These are phyloP conservation scores for Papilio demoleus DNA, from an alignment of 2,888 invertebrate genomes.

Conservation along the genomic window DNA sequence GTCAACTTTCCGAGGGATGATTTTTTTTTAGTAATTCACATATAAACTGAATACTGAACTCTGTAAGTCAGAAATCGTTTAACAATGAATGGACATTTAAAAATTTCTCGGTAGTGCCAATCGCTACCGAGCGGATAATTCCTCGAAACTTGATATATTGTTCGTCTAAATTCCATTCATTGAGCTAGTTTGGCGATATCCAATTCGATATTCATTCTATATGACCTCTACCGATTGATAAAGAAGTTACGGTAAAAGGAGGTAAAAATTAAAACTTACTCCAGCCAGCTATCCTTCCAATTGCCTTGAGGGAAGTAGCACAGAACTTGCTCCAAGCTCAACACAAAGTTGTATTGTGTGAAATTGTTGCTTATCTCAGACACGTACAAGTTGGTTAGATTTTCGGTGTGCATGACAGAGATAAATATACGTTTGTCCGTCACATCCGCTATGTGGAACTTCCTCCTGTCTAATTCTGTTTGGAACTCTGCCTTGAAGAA, in stretches of 20 bases:
- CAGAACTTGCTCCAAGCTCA: slow-evolving; percentile 91
- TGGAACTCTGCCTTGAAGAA: slow-evolving; percentile 91
- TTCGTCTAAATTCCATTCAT: background rate
- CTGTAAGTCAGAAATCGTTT: too few relatives aligned
- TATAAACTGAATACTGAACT: too few relatives aligned
- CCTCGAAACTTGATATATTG: background rate
- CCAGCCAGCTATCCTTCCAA: slow-evolving; percentile 92
- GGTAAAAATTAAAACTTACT: slow-evolving; percentile 79
- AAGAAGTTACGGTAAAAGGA: background rate
- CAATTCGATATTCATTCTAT: too few relatives aligned
- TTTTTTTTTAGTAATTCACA: background rate
- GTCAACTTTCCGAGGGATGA: too few relatives aligned
- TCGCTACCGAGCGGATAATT: background rate
- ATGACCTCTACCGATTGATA: background rate
- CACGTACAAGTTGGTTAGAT: slow-evolving; percentile 90
- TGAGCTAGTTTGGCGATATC: too few relatives aligned
- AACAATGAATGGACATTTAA: background rate
- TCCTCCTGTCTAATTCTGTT: slow-evolving; percentile 84
- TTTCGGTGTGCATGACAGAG: slow-evolving; percentile 90
- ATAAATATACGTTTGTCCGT: slow-evolving; percentile 91
- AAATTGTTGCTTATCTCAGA: slow-evolving; percentile 87
- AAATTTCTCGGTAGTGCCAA: background rate
- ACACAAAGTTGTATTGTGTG: slow-evolving; percentile 87
- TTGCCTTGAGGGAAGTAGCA: slow-evolving; percentile 93
- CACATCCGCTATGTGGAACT: slow-evolving; percentile 93